Base-by-base conservation (phyloP, 2,888 invertebrate genomes). In the Dynastes maya region DNA sequence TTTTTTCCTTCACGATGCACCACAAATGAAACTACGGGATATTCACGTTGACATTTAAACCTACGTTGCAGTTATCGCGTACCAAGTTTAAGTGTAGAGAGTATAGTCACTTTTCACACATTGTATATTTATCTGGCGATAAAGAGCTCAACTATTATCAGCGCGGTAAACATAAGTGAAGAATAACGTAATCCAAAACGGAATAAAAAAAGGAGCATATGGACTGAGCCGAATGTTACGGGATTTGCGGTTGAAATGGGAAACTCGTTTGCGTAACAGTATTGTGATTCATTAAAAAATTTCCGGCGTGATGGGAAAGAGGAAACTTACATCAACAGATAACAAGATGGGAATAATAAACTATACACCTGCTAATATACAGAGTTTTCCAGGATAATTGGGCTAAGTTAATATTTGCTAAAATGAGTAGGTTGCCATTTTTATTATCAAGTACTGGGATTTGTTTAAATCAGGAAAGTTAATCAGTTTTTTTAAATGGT, bases 71-170 rank as follows among this genome's bases (percentile, higher is more conserved):
- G 16, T 58, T 71, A 70, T 70, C 53, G 13, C 27, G 0, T 16
- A 16, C n/a, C n/a, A 40, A 37, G 40, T 65, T 8, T 16, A 11
- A 63, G 13, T 29, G 22, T 65, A 40, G 65, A 65, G 40, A 65
- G 9, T 37, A 37, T 37, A 37, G 32, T 37, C 37, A 16, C 37
- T 32, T 32, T 32, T n/a, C 29, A n/a, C 29, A 64, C 55, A 55
- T 16, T 16, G 11, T 45, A 45, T 1, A 8, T 29, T 64, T 64
- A 64, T 65, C 65, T 65, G 2, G 65, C 6, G 65, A 65, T 65
- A 55, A 40, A 65, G 40, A 40, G 65, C 55, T 65, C 16, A n/a
- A 5, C 27, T 16, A 71, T 71, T 55, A 45, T 70, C 70, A 71
- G 6, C 29, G 55, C 16, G 13, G 55, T 11, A 45, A 45, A 45